Conservation (phyloP, 2,888 invertebrate genomes). For the Drosophila borborema region DNA sequence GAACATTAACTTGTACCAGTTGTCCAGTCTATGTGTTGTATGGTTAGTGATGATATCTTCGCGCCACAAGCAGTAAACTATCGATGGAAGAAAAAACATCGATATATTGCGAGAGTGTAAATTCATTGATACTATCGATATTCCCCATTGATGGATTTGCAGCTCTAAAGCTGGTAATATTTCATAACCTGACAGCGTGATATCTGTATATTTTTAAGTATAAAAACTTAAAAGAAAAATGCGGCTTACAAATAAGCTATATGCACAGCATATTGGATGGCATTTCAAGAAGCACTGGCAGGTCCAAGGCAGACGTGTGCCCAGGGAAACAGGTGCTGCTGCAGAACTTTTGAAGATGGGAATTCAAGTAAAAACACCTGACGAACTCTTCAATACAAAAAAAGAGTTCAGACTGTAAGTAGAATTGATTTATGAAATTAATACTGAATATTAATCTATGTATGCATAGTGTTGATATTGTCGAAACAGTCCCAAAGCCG, state of each 20-base stretch:
- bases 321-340: conserved; percentile 87
- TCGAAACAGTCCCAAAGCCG: conserved; percentile 52
- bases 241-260: conserved; percentile 88
- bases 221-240: conserved; percentile 84
- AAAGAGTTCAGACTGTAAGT: conserved; percentile 53
- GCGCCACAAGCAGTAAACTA: too few species aligned
- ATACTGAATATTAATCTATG: not conserved
- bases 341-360: conserved; percentile 86
- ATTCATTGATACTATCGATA: too few species aligned
- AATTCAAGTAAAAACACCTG: conserved; percentile 88
- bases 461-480: conserved; percentile 51
- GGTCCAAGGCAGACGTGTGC: conserved; percentile 88
- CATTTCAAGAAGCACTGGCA: conserved; percentile 91
- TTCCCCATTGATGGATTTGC: too few species aligned
- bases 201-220: conserved; percentile 1
- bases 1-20: too few species aligned
- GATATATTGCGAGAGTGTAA: too few species aligned
- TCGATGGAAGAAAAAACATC: too few species aligned
- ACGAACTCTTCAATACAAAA: conserved; percentile 87
- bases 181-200: conserved; percentile 52
- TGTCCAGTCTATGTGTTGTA: too few species aligned
- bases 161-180: conserved; percentile 2
- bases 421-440: not conserved
- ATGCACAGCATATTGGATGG: conserved; percentile 90
- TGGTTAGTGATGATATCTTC: not conserved